These are phyloP conservation scores for Probaryconus sp. DNA, from an alignment of 1,140 invertebrate species.

Conservation along the genomic window DNA sequence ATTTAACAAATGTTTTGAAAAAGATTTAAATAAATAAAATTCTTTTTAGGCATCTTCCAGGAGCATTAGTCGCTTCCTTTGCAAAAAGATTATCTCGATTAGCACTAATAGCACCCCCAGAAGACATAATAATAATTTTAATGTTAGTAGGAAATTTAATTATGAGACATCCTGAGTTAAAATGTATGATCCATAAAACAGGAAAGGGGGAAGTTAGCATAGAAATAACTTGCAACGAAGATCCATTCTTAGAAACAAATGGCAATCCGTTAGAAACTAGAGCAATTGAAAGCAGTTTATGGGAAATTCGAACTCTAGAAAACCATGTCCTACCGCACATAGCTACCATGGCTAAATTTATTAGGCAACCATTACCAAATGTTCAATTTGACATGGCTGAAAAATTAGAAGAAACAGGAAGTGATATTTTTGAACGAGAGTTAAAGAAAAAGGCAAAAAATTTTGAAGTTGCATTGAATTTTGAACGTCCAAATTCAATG, in stretches of 20 bases:
- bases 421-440: conserved; percentile 82
- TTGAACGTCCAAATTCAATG: conserved; percentile 80
- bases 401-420: conserved; percentile 80
- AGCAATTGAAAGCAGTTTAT: conserved; percentile 92
- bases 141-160: conserved; percentile 93
- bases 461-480: conserved; percentile 82
- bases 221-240: conserved; percentile 73
- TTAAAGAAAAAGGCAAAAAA: conserved; percentile 81
- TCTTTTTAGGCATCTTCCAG: conserved; percentile 89
- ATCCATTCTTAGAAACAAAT: conserved; percentile 92
- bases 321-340: conserved; percentile 86
- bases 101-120: conserved; percentile 87
- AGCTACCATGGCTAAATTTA: conserved; percentile 83
- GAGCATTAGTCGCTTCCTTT: conserved; percentile 95
- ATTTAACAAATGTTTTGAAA: conserved; percentile 5
- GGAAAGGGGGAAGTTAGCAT: conserved; percentile 72
- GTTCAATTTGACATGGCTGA: conserved; percentile 84
- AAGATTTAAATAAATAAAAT: conserved; percentile 23
- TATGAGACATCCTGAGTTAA: conserved; percentile 90
- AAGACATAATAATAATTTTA: conserved; percentile 88
- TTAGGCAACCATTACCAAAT: conserved; percentile 82
- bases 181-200: conserved; percentile 84
- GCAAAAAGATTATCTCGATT: conserved; percentile 92
- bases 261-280: conserved; percentile 86
- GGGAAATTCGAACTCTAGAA: conserved; percentile 91